Conservation (phyloP, 2,797 vertebrate species). For the Hozukius guyotensis region DNA sequence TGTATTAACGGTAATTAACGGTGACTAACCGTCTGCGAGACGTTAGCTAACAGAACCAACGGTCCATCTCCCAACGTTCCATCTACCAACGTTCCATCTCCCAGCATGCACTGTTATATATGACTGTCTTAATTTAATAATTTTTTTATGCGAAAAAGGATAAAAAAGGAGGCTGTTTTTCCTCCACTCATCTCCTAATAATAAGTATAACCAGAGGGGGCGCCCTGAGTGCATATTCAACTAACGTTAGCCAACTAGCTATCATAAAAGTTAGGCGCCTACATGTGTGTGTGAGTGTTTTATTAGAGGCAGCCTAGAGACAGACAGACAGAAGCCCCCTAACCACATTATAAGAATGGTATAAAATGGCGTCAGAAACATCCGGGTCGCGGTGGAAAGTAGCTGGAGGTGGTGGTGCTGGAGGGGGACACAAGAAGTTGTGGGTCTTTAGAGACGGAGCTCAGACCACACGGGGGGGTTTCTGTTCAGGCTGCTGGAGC, state of each 20-base stretch:
- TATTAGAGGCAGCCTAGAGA: not conserved
- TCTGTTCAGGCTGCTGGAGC: slow-evolving; percentile 38
- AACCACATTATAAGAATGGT: slow-evolving; percentile 7
- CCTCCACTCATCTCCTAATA: not conserved
- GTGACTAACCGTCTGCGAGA: not conserved
- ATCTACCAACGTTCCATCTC: not conserved
- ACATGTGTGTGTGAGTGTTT: not conserved
- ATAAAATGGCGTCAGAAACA: slow-evolving; percentile 66
- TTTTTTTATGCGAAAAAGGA: not conserved
- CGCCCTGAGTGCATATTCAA: slow-evolving; percentile 31
- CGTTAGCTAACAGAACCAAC: not conserved
- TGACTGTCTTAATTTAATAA: not conserved
- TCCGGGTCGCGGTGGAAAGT: slow-evolving; percentile 37
- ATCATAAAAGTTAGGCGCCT: slow-evolving; percentile 43
- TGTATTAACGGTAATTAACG: not conserved
- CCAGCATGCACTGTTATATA: no score
- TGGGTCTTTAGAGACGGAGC: slow-evolving; percentile 24
- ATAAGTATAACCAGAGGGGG: slow-evolving; percentile 49
- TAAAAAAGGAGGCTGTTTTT: not conserved
- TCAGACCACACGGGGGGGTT: slow-evolving; percentile 29
- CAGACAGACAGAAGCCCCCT: not conserved
- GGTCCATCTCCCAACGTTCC: no score
- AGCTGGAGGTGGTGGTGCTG: not conserved
- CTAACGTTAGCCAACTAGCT: slow-evolving; percentile 24
- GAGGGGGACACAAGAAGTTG: slow-evolving; percentile 17